Percentiles rank a stretch among this genome's conserved stretches.
Evolutionary conservation across 2,888 invertebrate genomes (phyloP).

Genomic region (Seira musarum): DNA sequence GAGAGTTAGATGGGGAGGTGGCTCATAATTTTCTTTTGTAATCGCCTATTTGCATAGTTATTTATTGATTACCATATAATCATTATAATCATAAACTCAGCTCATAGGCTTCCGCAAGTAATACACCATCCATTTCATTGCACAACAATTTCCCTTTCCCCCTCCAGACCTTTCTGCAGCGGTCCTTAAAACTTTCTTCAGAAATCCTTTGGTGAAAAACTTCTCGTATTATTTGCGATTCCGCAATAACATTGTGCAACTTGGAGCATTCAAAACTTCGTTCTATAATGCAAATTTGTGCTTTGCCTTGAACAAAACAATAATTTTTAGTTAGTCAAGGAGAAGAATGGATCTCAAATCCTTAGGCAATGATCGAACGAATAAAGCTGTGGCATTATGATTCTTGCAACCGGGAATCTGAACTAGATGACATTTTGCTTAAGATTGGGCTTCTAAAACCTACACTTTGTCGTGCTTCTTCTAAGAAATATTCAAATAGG

Average conservation of each 20-base stretch:
- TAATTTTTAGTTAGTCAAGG: neutral
- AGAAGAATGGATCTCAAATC: neutral
- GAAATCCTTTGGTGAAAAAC: neutral
- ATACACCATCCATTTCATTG: neutral
- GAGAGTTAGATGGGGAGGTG: too few species aligned
- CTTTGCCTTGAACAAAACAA: neutral
- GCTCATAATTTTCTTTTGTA: too few species aligned
- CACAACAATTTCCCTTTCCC: neutral
- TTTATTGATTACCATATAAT: neutral
- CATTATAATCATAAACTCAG: too few species aligned
- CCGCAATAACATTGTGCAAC: neutral
- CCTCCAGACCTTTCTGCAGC: neutral
- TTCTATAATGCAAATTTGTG: neutral
- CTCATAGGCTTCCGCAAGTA: neutral
- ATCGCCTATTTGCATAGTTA: neutral
- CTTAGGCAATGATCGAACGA: neutral
- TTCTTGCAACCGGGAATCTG: neutral
- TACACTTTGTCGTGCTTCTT: too few species aligned
- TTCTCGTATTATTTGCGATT: neutral
- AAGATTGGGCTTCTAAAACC: too few species aligned
- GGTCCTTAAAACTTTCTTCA: neutral
- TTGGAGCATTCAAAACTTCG: neutral
- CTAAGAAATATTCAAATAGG: neutral
- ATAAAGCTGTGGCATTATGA: neutral
- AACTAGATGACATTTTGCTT: neutral